phyloP scores from a whole-genome alignment of 2,113 vertebrate species.

The Hirundichthys speculiger region DNA sequence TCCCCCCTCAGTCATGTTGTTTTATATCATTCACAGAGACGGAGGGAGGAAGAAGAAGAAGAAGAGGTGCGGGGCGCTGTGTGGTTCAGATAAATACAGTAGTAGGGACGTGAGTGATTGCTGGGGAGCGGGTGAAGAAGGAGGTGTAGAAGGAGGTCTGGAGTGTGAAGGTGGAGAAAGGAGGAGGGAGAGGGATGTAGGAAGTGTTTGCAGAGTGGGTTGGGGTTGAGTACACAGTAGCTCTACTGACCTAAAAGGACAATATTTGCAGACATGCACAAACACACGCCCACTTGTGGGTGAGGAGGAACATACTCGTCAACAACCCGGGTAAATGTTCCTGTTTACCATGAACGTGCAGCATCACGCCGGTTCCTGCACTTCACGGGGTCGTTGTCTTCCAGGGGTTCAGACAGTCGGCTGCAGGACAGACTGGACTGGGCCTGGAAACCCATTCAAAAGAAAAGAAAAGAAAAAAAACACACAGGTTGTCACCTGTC shows the following conservation, averaged over 20 bases:
- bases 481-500: no score
- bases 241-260: slow-evolving; percentile 70
- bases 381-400: background rate
- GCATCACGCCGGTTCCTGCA: no score
- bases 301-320: slow-evolving; percentile 28
- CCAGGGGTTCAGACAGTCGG: background rate
- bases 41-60: slow-evolving; percentile 36
- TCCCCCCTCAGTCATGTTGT: slow-evolving; percentile 74
- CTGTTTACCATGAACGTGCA: no score
- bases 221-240: slow-evolving; percentile 75
- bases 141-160: slow-evolving; percentile 23
- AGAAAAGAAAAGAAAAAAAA: background rate
- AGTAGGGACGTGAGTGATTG: slow-evolving; percentile 45
- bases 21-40: slow-evolving; percentile 68
- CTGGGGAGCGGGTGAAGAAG: slow-evolving; percentile 22
- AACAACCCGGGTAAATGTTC: slow-evolving; percentile 34
- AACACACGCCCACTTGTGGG: slow-evolving; percentile 60
- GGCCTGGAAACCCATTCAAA: background rate
- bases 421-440: background rate
- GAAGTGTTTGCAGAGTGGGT: slow-evolving; percentile 71
- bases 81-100: slow-evolving; percentile 50
- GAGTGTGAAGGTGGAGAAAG: slow-evolving; percentile 17
- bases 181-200: slow-evolving; percentile 14
- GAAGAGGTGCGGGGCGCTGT: slow-evolving; percentile 28
- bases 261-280: slow-evolving; percentile 76